These are phyloP conservation scores for Gastrophysa polygoni DNA, from an alignment of 2,888 invertebrate species.

Conservation along the genomic window DNA sequence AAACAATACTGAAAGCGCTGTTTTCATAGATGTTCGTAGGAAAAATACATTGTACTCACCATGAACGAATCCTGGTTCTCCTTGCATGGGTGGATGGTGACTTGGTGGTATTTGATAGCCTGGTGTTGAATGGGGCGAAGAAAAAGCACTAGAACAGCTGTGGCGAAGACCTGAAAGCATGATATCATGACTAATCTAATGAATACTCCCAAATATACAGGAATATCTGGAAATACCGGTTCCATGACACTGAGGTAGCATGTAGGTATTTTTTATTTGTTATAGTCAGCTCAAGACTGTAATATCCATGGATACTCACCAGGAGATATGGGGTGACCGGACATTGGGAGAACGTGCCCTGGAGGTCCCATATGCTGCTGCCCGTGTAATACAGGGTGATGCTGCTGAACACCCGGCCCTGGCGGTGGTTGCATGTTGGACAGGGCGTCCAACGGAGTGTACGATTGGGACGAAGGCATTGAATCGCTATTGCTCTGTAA, in stretches of 20 bases:
- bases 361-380: slow-evolving; percentile 53
- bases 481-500: slow-evolving; percentile 39
- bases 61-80: slow-evolving; percentile 53
- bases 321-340: slow-evolving; percentile 49
- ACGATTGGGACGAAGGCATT: slow-evolving; percentile 64
- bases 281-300: too few relatives aligned
- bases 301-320: slow-evolving; percentile 22
- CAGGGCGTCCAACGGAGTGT: slow-evolving; percentile 82
- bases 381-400: slow-evolving; percentile 46
- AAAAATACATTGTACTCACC: slow-evolving; percentile 49
- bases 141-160: slow-evolving; percentile 69
- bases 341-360: slow-evolving; percentile 61
- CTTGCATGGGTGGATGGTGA: slow-evolving; percentile 48
- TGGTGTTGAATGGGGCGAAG: slow-evolving; percentile 61
- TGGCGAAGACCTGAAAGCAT: slow-evolving; percentile 56
- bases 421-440: slow-evolving; percentile 89
- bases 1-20: too few relatives aligned
- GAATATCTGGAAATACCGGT: too few relatives aligned
- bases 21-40: too few relatives aligned
- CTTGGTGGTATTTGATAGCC: slow-evolving; percentile 46
- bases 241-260: too few relatives aligned
- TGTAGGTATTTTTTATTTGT: too few relatives aligned
- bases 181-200: too few relatives aligned
- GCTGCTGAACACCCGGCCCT: slow-evolving; percentile 56
- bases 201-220: too few relatives aligned